These are phyloP conservation scores for Gymnogyps californianus DNA, from an alignment of 2,113 vertebrate species.

Conservation along the genomic window DNA sequence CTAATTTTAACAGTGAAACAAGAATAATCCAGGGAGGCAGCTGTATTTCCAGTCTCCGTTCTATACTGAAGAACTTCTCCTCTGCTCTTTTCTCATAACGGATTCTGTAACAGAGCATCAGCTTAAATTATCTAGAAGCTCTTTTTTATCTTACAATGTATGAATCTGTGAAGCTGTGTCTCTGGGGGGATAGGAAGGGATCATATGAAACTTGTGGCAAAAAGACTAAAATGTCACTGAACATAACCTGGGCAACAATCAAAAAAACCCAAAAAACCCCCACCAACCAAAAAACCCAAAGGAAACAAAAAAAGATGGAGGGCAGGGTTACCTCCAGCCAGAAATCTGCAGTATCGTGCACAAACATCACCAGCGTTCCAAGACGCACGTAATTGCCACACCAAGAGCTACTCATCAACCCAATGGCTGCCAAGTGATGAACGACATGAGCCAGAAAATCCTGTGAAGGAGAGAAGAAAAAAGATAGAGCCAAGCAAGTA, in stretches of 20 bases:
- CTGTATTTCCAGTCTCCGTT: neutral
- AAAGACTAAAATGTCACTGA: neutral
- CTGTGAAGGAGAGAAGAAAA: constrained; percentile 48
- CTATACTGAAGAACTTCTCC: neutral
- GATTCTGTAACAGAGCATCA: neutral
- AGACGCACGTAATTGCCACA: constrained; percentile 90
- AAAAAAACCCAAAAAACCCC: neutral
- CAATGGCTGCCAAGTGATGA: constrained; percentile 89
- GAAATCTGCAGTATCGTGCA: constrained; percentile 90
- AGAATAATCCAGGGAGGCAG: neutral
- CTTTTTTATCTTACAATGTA: neutral
- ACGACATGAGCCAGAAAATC: constrained; percentile 90
- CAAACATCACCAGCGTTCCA: constrained; percentile 87
- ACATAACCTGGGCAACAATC: neutral
- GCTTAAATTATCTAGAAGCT: neutral
- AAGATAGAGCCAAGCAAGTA: neutral
- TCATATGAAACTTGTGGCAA: neutral
- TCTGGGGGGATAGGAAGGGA: neutral
- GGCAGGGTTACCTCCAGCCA: constrained; percentile 84
- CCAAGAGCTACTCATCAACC: constrained; percentile 89
- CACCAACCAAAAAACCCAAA: neutral
- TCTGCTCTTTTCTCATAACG: neutral
- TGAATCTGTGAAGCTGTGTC: neutral
- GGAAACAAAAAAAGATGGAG: no score
- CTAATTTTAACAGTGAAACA: neutral